Conservation (phyloP, 92 coral and sea anemone genomes). For the Muricea muricata region DNA sequence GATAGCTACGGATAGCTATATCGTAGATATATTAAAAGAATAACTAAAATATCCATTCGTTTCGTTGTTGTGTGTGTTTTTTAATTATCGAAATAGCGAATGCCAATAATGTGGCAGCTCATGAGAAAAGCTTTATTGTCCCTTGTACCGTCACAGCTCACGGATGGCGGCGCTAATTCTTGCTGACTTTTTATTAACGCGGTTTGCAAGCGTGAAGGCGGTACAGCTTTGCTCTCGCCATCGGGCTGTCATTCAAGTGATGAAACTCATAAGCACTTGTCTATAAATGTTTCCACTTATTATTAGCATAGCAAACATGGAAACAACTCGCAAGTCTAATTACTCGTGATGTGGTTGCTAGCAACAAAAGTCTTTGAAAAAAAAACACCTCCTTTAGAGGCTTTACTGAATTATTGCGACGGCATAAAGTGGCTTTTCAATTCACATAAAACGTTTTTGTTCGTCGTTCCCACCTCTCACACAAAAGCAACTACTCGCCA, state of each 20-base stretch:
- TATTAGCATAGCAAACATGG: constrained; percentile 27
- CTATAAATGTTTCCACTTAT: constrained; percentile 38
- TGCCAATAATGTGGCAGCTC: too few species aligned
- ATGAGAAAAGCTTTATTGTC: neutral
- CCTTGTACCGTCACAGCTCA: neutral
- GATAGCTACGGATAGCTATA: too few species aligned
- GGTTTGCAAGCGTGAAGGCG: neutral
- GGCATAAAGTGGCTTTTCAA: too few species aligned
- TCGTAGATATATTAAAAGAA: too few species aligned
- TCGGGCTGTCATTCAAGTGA: constrained; percentile 11
- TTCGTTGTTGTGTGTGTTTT: too few species aligned
- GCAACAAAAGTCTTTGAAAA: neutral
- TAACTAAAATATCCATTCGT: too few species aligned
- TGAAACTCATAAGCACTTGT: constrained; percentile 39
- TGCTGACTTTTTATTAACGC: constrained; percentile 33
- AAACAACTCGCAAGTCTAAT: constrained; percentile 32
- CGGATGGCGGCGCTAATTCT: neutral
- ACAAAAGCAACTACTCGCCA: constrained; percentile 8
- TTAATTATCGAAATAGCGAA: too few species aligned
- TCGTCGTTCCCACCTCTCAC: neutral
- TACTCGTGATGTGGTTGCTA: constrained; percentile 27
- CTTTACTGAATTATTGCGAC: too few species aligned
- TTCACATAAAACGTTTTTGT: neutral
- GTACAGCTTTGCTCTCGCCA: neutral
- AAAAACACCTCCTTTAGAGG: neutral